Evolutionary conservation across 1,140 invertebrate species (phyloP), one percentile per base, ranked within the genome.

Genomic region (Caenorhabditis briggsae): DNA sequence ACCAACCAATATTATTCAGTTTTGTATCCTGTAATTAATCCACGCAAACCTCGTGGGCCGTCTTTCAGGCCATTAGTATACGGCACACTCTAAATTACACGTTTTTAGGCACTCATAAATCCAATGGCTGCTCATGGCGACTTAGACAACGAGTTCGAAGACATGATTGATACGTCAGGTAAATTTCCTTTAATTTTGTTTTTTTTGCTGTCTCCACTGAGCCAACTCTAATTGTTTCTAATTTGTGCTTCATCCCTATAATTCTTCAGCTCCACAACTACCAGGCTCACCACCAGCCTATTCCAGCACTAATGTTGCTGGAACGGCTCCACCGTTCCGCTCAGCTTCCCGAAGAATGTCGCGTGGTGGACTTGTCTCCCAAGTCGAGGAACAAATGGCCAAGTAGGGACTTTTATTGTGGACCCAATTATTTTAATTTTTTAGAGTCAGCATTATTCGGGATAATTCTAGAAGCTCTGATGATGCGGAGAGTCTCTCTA

Each of bases 261-360:
- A n/a, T n/a, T n/a, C n/a, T n/a, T 58, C 56, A 58, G 56, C 18
- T 58, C 70, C 70, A 12, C 70, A n/a, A 3, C 70, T 46, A 25
- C 3, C 50, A n/a, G 70, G 70, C 2, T 78, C 70, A 25, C 70
- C 70, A 50, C 70, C 70, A n/a, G 70, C 70, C 20, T 78, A 78
- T 18, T 53, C 70, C 8, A 78, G 70, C n/a, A 46, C 18, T 2
- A 46, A 78, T n/a, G 46, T 53, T 14, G 33, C 33, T 33, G 70
- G 70, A 8, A 0, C 70, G 11, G 53, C 50, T 11, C 23, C 70
- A 12, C 70, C 70, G 2, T 46, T 46, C 11, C 12, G 46, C 11
- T 23, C 70, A 9, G 20, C 70, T 2, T n/a, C 46, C 11, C n/a
- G 46, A 50, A 50, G 46, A n/a, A 50, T 46, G 48, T n/a, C 50